phyloP scores from a whole-genome alignment of 2,797 vertebrate species.

The Podarcis siculus region DNA sequence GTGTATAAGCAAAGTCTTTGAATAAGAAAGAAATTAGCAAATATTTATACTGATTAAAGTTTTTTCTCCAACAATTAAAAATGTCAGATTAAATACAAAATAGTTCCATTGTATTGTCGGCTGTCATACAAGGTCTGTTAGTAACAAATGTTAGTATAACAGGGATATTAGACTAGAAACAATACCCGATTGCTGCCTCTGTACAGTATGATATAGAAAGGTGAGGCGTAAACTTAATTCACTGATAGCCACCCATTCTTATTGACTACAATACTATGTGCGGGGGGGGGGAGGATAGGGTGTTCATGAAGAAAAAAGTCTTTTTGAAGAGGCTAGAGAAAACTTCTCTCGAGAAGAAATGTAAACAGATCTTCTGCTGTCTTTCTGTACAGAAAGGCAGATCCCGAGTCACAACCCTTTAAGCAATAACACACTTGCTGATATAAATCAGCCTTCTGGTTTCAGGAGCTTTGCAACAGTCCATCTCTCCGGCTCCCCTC shows the following conservation, averaged over 20 bases:
- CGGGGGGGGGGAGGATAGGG: neutral
- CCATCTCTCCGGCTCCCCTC: conserved; percentile 44
- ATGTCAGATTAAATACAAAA: neutral
- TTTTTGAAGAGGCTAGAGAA: conserved; percentile 42
- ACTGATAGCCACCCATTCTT: neutral
- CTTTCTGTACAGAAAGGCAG: conserved; percentile 41
- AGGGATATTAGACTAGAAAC: neutral
- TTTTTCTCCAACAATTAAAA: neutral
- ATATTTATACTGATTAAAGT: neutral
- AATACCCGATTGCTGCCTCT: neutral
- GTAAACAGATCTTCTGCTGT: neutral
- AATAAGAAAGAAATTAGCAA: neutral
- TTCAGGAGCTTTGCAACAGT: conserved; percentile 52
- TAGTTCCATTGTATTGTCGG: neutral
- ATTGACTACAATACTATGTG: neutral
- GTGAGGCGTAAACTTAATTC: neutral
- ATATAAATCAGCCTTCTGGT: conserved; percentile 50
- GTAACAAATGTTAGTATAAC: neutral
- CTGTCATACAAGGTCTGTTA: neutral
- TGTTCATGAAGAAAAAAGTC: conserved; percentile 35
- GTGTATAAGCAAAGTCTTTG: neutral
- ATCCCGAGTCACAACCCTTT: conserved; percentile 49
- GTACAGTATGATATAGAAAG: neutral
- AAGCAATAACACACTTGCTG: conserved; percentile 48
- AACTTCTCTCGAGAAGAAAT: conserved; percentile 53